These are phyloP conservation scores for Rhadinocentrus ornatus DNA, from an alignment of 2,797 vertebrate genomes.

Conservation along the genomic window DNA sequence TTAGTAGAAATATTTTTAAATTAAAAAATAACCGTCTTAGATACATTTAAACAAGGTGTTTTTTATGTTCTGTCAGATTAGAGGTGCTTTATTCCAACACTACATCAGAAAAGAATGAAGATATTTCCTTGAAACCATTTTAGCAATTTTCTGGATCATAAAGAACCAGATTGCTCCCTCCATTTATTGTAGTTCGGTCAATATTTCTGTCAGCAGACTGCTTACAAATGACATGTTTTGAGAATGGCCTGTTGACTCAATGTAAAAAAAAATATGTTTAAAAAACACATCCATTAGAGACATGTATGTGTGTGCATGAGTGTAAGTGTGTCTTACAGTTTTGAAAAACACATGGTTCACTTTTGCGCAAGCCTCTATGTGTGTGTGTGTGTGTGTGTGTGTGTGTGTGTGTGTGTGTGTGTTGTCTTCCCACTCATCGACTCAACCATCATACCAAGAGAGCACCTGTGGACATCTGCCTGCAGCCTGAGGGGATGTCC, in stretches of 20 bases:
- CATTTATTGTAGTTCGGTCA: constrained; percentile 57
- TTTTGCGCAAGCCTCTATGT: background rate
- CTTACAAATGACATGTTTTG: constrained; percentile 60
- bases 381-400: constrained; percentile 42
- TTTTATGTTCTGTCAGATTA: constrained; percentile 8
- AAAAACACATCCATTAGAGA: constrained; percentile 53
- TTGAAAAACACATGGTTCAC: constrained; percentile 26
- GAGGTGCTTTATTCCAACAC: background rate
- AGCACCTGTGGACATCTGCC: constrained; percentile 77
- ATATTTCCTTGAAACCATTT: constrained; percentile 51
- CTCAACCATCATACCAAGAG: constrained; percentile 47
- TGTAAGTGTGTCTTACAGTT: constrained; percentile 50
- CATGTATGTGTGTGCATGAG: constrained; percentile 25
- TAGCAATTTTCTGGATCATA: constrained; percentile 66
- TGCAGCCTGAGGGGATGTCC: constrained; percentile 58
- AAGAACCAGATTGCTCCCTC: constrained; percentile 51
- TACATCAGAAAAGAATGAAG: constrained; percentile 14
- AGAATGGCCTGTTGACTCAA: constrained; percentile 41
- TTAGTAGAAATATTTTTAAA: too few relatives aligned
- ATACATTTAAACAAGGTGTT: background rate
- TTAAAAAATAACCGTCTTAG: too few relatives aligned
- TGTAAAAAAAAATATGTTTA: constrained; percentile 32
- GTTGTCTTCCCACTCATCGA: constrained; percentile 66
- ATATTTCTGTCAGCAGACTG: constrained; percentile 65
- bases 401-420: constrained; percentile 35